Evolutionary conservation across 1,140 invertebrate genomes (phyloP), one percentile per base, ranked within the genome.

Genomic region (Drosophila kanapiae): DNA sequence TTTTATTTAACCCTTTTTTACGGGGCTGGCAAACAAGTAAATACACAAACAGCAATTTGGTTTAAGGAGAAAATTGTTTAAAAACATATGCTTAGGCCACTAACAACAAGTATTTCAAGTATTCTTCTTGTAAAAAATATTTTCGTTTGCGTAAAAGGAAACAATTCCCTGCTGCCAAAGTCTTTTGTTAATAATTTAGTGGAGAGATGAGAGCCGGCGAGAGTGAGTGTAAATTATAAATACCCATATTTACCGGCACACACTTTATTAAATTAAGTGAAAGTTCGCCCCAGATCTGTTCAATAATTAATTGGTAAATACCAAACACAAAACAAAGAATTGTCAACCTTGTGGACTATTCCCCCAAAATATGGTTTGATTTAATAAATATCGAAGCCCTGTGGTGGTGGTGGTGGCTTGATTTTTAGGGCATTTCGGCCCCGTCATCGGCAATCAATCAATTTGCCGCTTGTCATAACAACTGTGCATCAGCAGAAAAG

Each of bases 401-500:
- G 29, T 4, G 18, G 43, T 18, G 6, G 54, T 33, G 49, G 48
- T 4, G 10, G 35, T n/a, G 11, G 11, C n/a, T 33, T 45, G n/a
- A 45, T 35, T 47, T 40, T 72, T 70, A 27, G 27, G 49, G 14
- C 42, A 35, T 71, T 59, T 57, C 33, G 23, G 43, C 54, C 56
- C 42, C 35, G 45, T 74, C 70, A 72, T 60, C 70, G 56, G 70
- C 70, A 60, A 72, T 74, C 70, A 74, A 74, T 74, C 70, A 72
- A 72, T 74, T 72, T 72, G 37, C 31, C 37, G 70, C 70, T 56
- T 74, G 70, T 74, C 70, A 49, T 72, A 74, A 47, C 68, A 74
- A 74, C 70, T 74, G 54, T 72, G 68, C 70, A 72, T 72, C 67
- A 72, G 67, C 70, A 60, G n/a, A 59, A 72, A 71, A 71, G 48